Evolutionary conservation across 2,113 vertebrate genomes (phyloP).

Genomic region (Lonchura striata): DNA sequence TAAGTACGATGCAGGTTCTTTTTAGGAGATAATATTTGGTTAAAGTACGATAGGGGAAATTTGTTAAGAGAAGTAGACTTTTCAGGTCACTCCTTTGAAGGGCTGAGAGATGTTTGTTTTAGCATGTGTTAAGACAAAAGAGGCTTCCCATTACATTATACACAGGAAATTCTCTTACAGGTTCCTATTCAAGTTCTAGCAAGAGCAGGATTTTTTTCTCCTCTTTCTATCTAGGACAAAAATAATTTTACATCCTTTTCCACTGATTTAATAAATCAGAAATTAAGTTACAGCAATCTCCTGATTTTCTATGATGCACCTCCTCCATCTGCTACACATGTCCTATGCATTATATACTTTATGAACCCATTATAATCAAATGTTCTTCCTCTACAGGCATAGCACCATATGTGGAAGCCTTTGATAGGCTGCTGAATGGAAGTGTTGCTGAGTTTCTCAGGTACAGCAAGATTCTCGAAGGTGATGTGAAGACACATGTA

Average conservation of each 20-base stretch:
- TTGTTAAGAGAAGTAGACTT: neutral
- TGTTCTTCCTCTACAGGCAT: conserved; percentile 70
- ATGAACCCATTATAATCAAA: neutral
- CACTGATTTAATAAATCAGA: neutral
- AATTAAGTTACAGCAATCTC: neutral
- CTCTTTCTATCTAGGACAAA: neutral
- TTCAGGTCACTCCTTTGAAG: neutral
- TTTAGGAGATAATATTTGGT: neutral
- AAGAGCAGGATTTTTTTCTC: neutral
- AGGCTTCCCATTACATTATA: neutral
- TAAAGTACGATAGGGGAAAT: neutral
- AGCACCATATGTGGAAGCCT: conserved; percentile 84
- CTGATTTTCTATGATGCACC: neutral
- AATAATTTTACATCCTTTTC: neutral
- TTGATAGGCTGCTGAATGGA: conserved; percentile 83
- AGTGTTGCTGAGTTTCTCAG: conserved; percentile 87
- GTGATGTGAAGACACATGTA: conserved; percentile 92
- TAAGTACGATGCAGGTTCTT: neutral
- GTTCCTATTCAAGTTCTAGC: neutral
- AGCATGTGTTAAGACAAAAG: neutral
- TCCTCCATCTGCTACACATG: neutral
- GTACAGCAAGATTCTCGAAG: conserved; percentile 86
- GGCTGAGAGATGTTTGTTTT: neutral
- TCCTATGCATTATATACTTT: neutral
- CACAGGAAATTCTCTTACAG: neutral